These are phyloP conservation scores for Lithobates sylvaticus DNA, from an alignment of 2,797 vertebrate species.

Conservation along the genomic window DNA sequence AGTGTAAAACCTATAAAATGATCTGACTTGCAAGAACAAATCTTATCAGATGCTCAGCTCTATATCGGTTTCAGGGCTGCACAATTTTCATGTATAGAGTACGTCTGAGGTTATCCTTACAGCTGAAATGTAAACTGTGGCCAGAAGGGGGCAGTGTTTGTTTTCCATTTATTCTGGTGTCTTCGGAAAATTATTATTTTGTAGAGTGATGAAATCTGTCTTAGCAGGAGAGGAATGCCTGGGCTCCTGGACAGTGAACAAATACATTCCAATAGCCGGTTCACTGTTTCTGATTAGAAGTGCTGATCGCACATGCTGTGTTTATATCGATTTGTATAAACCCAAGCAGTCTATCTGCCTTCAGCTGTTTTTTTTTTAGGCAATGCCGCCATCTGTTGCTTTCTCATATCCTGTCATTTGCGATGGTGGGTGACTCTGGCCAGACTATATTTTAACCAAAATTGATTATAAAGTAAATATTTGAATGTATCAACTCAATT, in stretches of 20 bases:
- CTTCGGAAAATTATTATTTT: background rate
- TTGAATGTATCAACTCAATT: too few relatives aligned
- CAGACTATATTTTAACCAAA: too few relatives aligned
- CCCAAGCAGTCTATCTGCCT: background rate
- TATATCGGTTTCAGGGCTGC: too few relatives aligned
- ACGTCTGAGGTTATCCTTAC: too few relatives aligned
- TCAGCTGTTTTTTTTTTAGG: too few relatives aligned
- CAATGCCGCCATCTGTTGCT: background rate
- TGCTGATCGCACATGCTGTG: background rate
- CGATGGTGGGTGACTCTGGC: too few relatives aligned
- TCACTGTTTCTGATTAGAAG: background rate
- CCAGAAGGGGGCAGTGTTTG: slow-evolving; percentile 26
- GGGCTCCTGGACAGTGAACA: background rate
- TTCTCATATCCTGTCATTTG: background rate
- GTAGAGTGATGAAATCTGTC: background rate
- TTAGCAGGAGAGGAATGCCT: slow-evolving; percentile 1
- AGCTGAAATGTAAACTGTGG: background rate
- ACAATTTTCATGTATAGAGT: too few relatives aligned
- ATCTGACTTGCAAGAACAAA: too few relatives aligned
- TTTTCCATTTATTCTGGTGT: background rate
- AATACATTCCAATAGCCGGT: background rate
- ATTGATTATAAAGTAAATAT: too few relatives aligned
- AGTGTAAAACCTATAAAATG: too few relatives aligned
- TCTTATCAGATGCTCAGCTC: too few relatives aligned
- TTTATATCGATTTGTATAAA: background rate